Conservation (phyloP, 1,140 invertebrate species). For the Harpegnathos saltator region DNA sequence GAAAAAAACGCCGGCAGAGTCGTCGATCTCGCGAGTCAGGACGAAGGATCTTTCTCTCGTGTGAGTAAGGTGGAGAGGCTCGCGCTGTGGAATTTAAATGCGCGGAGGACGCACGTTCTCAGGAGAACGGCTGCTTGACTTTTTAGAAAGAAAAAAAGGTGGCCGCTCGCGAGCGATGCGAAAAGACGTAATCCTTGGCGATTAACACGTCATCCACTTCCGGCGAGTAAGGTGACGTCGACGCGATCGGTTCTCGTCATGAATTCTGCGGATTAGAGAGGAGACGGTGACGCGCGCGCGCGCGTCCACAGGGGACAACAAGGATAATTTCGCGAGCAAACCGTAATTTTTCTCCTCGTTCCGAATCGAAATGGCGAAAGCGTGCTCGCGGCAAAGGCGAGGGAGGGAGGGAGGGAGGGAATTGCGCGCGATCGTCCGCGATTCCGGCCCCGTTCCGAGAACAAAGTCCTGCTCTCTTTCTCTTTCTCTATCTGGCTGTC, state of each 20-base stretch:
- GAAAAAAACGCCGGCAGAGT: neutral
- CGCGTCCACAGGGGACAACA: no score
- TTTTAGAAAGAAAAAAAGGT: neutral
- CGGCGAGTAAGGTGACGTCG: neutral
- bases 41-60: neutral
- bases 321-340: constrained; percentile 3
- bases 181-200: neutral
- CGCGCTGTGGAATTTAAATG: neutral
- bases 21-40: neutral
- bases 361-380: constrained; percentile 29
- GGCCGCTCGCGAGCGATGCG: neutral
- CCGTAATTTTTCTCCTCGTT: neutral
- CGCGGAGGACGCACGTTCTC: neutral
- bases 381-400: no score
- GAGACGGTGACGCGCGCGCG: neutral
- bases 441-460: constrained; percentile 21
- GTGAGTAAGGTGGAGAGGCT: neutral
- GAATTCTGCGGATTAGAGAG: neutral
- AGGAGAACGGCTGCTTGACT: neutral
- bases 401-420: neutral
- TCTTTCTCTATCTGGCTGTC: neutral
- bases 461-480: constrained; percentile 15
- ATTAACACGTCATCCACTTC: constrained; percentile 24
- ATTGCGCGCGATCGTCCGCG: constrained; percentile 13
- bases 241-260: neutral